A percentile compares a stretch with the other conserved stretches of the same genome.
Conservation (phyloP, 2,797 vertebrate species). For the Periparus ater region DNA sequence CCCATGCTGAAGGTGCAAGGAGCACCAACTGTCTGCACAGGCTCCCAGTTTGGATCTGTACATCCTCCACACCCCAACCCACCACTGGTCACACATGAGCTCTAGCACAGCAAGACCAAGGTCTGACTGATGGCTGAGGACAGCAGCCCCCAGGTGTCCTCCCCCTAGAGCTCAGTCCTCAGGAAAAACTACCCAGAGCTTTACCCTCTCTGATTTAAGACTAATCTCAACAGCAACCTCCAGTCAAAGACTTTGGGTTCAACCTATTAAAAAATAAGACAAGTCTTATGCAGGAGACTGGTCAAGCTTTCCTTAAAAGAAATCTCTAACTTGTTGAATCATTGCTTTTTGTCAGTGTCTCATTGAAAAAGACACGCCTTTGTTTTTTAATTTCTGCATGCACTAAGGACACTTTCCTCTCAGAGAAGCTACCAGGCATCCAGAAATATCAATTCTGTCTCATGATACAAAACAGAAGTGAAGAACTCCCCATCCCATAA, state of each 20-base stretch:
- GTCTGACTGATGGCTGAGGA: neutral
- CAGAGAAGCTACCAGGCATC: neutral
- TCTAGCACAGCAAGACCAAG: neutral
- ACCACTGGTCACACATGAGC: neutral
- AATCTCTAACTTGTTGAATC: neutral
- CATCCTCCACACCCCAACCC: neutral
- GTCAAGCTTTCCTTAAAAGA: neutral
- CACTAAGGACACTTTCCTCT: neutral
- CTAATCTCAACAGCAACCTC: neutral
- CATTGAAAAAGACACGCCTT: neutral
- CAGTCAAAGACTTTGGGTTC: neutral
- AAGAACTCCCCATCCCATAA: neutral
- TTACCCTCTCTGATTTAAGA: neutral
- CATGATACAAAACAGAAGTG: neutral
- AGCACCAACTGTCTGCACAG: fast-evolving
- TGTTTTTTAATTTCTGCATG: neutral
- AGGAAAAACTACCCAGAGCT: neutral
- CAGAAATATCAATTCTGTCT: neutral
- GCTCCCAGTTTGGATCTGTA: neutral
- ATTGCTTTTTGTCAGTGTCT: neutral
- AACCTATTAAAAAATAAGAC: neutral
- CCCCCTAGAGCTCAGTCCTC: neutral
- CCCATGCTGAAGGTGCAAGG: neutral
- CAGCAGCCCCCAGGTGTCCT: neutral
- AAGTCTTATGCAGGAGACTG: neutral